Evolutionary conservation across 2,113 vertebrate species (phyloP), one percentile per base, ranked within the genome.

Genomic region (Cinclus cinclus): DNA sequence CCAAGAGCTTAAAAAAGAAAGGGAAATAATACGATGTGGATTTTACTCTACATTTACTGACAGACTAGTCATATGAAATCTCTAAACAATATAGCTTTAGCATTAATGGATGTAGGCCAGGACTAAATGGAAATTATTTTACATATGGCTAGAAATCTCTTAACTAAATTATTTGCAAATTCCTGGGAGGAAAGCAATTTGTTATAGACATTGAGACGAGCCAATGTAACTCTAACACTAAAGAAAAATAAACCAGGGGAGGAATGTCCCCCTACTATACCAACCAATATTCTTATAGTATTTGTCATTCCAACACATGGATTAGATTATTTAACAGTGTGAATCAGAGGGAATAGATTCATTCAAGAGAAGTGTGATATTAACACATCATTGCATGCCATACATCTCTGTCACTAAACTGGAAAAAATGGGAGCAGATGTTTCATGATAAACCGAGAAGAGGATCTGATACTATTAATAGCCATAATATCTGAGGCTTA

Each of bases 231-330:
- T 52, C 65, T 97, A 97, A 91, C 90, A 81, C 60, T 91, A 65
- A 97, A 96, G 95, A 96, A 98, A 98, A 97, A 97, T 96, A 97
- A 98, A 97, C 75, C 9, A 84, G 59, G 53, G 87, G 85, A 97
- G 58, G 84, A 97, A 97, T 96, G 78, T 85, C 75, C 59, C 55
- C 60, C 78, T 89, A 74, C 53, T 93, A 95, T 89, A 94, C 44
- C 64, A 90, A 97, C 78, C 91, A 95, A 69, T 96, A 93, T 91
- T 58, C 79, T 96, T 87, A 92, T 33, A 94, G 77, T 90, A 78
- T 87, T 77, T 97, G 93, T 93, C 76, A 82, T 96, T 96, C 81
- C 90, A 59, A 64, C 78, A 96, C 47, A 94, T 24, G 95, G 78
- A 94, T 96, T 95, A 95, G 53, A 86, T 96, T 96, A 96, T 95